Evolutionary conservation across 2,113 vertebrate species (phyloP).

Genomic region (Lepus timidus): DNA sequence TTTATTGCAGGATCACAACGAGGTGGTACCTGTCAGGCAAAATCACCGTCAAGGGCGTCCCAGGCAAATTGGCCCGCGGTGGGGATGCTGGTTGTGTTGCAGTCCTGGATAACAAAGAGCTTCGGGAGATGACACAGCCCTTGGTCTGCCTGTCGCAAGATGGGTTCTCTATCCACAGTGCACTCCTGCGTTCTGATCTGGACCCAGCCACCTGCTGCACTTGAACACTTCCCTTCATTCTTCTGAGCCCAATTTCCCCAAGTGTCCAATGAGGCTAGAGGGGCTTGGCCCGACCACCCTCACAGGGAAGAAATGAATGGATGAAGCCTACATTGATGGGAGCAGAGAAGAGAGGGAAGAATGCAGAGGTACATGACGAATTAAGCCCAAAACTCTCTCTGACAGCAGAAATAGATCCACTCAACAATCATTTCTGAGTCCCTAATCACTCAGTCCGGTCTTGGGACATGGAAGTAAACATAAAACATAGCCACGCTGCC

Average conservation of each 20-base stretch:
- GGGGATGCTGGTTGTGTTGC: neutral
- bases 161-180: neutral
- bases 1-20: neutral
- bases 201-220: neutral
- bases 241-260: neutral
- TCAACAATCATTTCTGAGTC: neutral
- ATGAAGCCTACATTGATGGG: neutral
- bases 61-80: neutral
- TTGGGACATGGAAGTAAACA: neutral
- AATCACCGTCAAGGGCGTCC: constrained; percentile 44
- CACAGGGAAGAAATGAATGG: neutral
- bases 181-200: neutral
- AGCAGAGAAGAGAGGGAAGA: neutral
- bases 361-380: rapidly evolving
- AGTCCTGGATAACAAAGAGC: constrained; percentile 42
- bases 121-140: neutral
- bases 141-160: neutral
- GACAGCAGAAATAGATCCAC: neutral
- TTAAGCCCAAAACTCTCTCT: neutral
- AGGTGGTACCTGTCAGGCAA: constrained; percentile 47
- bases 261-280: neutral
- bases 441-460: neutral
- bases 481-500: no score
- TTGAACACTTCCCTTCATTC: neutral
- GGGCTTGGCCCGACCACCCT: neutral